These are phyloP conservation scores for Sycobia sp. DNA, from an alignment of 1,140 invertebrate genomes.

Conservation along the genomic window DNA sequence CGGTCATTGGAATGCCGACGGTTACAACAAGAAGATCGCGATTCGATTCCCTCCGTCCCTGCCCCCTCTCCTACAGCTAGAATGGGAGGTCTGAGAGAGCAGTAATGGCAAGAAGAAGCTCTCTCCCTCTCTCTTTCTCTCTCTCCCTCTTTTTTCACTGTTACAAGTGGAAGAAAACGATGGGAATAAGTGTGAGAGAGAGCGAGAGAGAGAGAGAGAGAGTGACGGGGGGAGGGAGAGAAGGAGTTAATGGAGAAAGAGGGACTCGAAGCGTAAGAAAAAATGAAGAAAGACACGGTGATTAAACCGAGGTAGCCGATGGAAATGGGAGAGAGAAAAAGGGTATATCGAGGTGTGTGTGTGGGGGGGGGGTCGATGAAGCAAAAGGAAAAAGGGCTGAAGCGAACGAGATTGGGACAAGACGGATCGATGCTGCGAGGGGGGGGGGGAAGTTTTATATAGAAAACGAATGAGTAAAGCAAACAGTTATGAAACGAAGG, in stretches of 20 bases:
- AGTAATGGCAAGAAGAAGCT: constrained; percentile 21
- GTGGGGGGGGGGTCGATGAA: neutral
- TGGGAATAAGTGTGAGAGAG: neutral
- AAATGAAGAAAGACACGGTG: neutral
- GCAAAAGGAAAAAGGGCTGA: neutral
- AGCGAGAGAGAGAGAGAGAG: constrained; percentile 5
- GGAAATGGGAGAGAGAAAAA: constrained; percentile 11
- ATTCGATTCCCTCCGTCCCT: constrained; percentile 10
- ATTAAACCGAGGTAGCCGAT: constrained; percentile 9
- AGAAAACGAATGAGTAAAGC: constrained; percentile 2
- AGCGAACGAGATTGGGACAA: no score
- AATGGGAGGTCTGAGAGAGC: constrained; percentile 22
- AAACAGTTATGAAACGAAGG: neutral
- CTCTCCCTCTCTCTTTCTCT: no score
- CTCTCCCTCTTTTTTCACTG: no score
- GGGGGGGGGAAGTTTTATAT: no score
- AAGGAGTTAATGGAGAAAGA: neutral
- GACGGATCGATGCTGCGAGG: no score
- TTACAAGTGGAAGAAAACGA: no score
- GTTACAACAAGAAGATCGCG: constrained; percentile 37
- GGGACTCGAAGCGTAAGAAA: neutral
- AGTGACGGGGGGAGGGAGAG: neutral
- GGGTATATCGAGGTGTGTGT: neutral
- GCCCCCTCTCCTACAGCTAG: constrained; percentile 11
- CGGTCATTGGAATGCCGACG: constrained; percentile 42